Percentiles rank a stretch among this genome's conserved stretches.
Conservation (phyloP, 2,888 invertebrate species). For the Buathra laborator region DNA sequence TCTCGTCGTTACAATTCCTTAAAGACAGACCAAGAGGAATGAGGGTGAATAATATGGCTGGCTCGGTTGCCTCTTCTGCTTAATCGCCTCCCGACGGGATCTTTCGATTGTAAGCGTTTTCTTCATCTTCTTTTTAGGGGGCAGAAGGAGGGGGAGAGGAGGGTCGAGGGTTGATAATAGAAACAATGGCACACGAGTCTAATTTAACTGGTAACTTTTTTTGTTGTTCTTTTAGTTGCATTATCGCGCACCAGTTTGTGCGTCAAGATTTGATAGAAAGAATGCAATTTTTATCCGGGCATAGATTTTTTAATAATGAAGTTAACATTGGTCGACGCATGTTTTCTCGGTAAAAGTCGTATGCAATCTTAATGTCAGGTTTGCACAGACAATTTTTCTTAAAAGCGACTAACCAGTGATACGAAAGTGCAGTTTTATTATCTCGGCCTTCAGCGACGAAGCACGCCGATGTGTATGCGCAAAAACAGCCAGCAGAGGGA, state of each 20-base stretch:
- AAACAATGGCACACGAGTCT: constrained; percentile 17
- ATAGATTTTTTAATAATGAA: no score
- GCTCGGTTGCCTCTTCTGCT: constrained; percentile 20
- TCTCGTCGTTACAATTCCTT: constrained; percentile 74
- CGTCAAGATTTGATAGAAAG: no score
- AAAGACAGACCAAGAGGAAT: constrained; percentile 8
- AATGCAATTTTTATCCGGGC: no score
- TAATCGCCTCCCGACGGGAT: constrained; percentile 61
- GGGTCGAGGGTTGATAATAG: neutral
- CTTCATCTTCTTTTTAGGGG: neutral
- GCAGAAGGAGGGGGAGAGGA: neutral
- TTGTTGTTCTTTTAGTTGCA: neutral
- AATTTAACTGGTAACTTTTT: neutral
- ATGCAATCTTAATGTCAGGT: no score
- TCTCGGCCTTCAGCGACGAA: neutral
- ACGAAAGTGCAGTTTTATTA: neutral
- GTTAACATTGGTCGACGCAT: no score
- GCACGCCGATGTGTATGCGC: neutral
- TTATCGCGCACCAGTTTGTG: no score
- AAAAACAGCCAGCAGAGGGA: neutral
- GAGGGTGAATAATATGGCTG: constrained; percentile 32
- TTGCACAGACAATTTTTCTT: no score
- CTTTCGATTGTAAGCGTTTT: constrained; percentile 20
- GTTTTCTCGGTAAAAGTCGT: no score
- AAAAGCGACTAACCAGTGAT: neutral